Conservation (phyloP, 2,888 invertebrate species). For the Ceratothoa steindachneri region DNA sequence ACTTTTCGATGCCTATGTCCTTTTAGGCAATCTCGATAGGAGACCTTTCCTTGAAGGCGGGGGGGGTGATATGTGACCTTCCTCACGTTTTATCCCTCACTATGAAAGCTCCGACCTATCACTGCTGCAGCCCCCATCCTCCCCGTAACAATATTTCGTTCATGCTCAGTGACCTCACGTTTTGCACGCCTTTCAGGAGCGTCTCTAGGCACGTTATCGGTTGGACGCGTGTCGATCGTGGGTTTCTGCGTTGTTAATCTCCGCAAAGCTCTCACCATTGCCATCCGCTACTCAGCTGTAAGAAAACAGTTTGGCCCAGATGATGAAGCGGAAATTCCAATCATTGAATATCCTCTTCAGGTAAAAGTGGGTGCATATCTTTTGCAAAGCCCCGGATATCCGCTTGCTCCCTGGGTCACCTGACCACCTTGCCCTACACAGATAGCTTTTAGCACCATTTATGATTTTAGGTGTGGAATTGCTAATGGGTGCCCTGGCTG, state of each 20-base stretch:
- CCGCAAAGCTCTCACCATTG: conserved; percentile 71
- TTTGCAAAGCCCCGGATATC: conserved; percentile 50
- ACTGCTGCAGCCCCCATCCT: too few relatives aligned
- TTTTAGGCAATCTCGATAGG: too few relatives aligned
- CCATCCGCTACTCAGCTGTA: conserved; percentile 58
- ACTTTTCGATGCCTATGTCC: too few relatives aligned
- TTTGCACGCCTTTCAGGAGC: conserved; percentile 39
- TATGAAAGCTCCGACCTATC: too few relatives aligned
- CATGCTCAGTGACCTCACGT: too few relatives aligned
- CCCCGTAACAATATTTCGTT: too few relatives aligned
- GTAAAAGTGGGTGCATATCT: conserved; percentile 56
- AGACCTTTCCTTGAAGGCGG: too few relatives aligned
- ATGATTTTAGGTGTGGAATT: too few relatives aligned
- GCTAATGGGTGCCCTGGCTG: too few relatives aligned
- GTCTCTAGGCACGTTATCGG: conserved; percentile 77
- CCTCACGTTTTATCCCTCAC: too few relatives aligned
- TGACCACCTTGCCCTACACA: conserved; percentile 41
- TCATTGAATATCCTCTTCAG: conserved; percentile 87
- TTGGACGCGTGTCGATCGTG: conserved; percentile 75
- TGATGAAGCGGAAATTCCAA: conserved; percentile 68
- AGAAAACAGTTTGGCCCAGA: conserved; percentile 77
- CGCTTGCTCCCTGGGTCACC: conserved; percentile 48
- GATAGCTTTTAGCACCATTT: too few relatives aligned
- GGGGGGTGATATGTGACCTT: too few relatives aligned
- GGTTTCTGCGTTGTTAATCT: conserved; percentile 60